Percentiles rank a stretch among this genome's conserved stretches.
phyloP scores from a whole-genome alignment of 1,140 invertebrate species.

The Mactra quadrangularis region DNA sequence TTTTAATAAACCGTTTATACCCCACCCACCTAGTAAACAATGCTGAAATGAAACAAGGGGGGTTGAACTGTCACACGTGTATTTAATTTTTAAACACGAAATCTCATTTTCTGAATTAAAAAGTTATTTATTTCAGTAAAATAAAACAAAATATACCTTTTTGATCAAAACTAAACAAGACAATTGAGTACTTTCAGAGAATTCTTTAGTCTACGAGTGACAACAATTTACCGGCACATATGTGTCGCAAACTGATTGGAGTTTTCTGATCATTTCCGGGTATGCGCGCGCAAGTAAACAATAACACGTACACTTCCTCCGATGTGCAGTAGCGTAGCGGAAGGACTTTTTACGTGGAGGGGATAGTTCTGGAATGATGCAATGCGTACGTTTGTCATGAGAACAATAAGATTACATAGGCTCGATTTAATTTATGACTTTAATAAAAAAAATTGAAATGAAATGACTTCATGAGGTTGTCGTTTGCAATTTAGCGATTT shows the following conservation, averaged over 20 bases:
- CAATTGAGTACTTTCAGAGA: not conserved
- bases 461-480: too few species aligned
- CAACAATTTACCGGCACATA: slow-evolving; percentile 60
- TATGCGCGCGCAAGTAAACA: slow-evolving; percentile 59
- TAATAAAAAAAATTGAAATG: too few species aligned
- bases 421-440: too few species aligned
- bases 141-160: not conserved
- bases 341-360: too few species aligned
- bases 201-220: not conserved
- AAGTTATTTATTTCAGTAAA: not conserved
- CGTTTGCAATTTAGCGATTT: too few species aligned
- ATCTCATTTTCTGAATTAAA: not conserved
- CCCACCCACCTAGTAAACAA: too few species aligned
- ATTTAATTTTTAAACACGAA: not conserved
- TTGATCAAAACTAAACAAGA: not conserved
- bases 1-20: too few species aligned
- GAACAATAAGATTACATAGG: too few species aligned
- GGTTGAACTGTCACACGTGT: not conserved
- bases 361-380: too few species aligned
- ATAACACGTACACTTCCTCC: slow-evolving; percentile 71
- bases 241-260: slow-evolving; percentile 74
- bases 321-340: too few species aligned
- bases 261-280: slow-evolving; percentile 58
- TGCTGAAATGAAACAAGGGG: too few species aligned
- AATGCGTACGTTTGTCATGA: too few species aligned